Conservation (phyloP, 1,140 invertebrate genomes). For the Vanessa tameamea region DNA sequence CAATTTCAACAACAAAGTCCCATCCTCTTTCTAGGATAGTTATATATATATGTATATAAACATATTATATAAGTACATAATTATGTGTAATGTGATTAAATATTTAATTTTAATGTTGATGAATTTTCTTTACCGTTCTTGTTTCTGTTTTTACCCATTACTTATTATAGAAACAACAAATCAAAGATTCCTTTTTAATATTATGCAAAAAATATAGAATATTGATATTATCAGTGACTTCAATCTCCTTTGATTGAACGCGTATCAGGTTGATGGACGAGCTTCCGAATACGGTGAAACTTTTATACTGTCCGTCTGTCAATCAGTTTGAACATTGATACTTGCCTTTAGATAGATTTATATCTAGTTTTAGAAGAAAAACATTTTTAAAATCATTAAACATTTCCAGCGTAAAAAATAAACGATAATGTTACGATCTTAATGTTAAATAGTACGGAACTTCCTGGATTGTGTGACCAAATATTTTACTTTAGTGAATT, state of each 20-base stretch:
- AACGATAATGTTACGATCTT: neutral
- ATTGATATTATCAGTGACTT: slow-evolving; percentile 47
- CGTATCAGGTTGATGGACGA: slow-evolving; percentile 68
- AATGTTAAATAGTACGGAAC: neutral
- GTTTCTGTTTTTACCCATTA: too few species aligned
- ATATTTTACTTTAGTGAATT: too few species aligned
- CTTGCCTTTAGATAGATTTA: slow-evolving; percentile 39
- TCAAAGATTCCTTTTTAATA: slow-evolving; percentile 6
- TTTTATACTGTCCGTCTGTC: slow-evolving; percentile 58
- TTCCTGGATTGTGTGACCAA: neutral
- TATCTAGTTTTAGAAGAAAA: slow-evolving; percentile 44
- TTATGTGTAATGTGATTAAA: too few species aligned
- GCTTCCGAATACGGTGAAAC: slow-evolving; percentile 60
- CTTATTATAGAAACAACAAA: neutral
- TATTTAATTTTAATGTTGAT: too few species aligned
- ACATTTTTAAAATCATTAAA: slow-evolving; percentile 1
- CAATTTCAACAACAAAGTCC: too few species aligned
- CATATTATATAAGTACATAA: too few species aligned
- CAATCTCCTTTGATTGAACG: slow-evolving; percentile 72
- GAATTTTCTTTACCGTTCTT: too few species aligned
- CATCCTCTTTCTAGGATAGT: too few species aligned
- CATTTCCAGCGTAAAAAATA: neutral
- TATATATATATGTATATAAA: too few species aligned
- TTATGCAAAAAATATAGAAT: slow-evolving; percentile 45
- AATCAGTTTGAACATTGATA: slow-evolving; percentile 47